Conservation (phyloP, 2,888 invertebrate species). For the Rhopalosiphum nymphaeae region DNA sequence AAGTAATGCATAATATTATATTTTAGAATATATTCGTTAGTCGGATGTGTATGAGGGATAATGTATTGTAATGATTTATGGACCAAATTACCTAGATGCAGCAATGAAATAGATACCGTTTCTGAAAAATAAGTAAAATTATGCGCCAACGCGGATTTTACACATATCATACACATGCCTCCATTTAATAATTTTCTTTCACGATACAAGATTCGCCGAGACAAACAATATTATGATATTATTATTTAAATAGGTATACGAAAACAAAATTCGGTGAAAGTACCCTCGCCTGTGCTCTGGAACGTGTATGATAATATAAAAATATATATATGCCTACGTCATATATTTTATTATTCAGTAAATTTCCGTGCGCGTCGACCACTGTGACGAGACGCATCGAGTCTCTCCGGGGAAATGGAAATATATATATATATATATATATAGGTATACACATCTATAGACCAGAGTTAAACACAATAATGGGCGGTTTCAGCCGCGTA, state of each 20-base stretch:
- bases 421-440: conserved; percentile 1
- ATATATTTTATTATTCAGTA: conserved; percentile 30
- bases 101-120: neutral
- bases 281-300: neutral
- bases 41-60: neutral
- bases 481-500: conserved; percentile 18
- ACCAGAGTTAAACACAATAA: conserved; percentile 35
- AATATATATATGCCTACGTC: neutral
- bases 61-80: neutral
- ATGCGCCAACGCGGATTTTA: neutral
- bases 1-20: neutral
- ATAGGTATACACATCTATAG: neutral
- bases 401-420: conserved; percentile 32
- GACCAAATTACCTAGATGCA: neutral
- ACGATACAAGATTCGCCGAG: neutral
- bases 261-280: neutral
- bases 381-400: neutral
- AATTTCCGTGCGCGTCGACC: neutral
- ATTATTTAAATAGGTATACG: neutral
- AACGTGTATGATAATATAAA: neutral
- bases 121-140: neutral
- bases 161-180: neutral
- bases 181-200: neutral
- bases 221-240: conserved; percentile 6
- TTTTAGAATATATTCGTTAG: neutral